Percentiles rank a stretch among this genome's conserved stretches.
These are phyloP conservation scores for Pseudanteris insignis DNA, from an alignment of 2,888 invertebrate species.

Conservation along the genomic window DNA sequence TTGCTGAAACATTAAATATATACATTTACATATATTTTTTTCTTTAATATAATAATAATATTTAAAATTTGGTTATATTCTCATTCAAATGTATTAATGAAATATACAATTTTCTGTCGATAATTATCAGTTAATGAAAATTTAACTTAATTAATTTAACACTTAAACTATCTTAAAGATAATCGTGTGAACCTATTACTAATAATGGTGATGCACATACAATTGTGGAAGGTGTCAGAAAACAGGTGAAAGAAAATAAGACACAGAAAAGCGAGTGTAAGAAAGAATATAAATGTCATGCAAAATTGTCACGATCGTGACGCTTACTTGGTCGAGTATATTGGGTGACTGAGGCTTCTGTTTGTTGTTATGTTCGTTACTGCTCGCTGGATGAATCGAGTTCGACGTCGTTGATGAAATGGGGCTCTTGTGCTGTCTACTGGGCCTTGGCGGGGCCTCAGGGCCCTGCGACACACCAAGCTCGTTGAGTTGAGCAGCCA, in stretches of 20 bases:
- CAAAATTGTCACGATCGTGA: slow-evolving; percentile 30
- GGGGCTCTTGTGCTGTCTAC: slow-evolving; percentile 61
- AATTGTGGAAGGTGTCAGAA: slow-evolving; percentile 17
- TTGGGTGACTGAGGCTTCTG: slow-evolving; percentile 62
- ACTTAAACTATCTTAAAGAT: too few species aligned
- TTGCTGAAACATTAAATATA: too few species aligned
- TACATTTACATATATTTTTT: too few species aligned
- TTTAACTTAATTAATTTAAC: too few species aligned
- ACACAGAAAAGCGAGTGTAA: slow-evolving; percentile 23
- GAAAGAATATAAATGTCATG: slow-evolving; percentile 33
- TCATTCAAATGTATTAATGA: too few species aligned
- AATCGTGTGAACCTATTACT: too few species aligned
- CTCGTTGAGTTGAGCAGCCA: slow-evolving; percentile 96
- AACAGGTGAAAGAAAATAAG: slow-evolving; percentile 14
- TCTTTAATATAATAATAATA: too few species aligned
- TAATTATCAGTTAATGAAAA: too few species aligned
- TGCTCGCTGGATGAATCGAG: slow-evolving; percentile 55
- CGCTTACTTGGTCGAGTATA: slow-evolving; percentile 63
- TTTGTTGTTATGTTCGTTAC: slow-evolving; percentile 63
- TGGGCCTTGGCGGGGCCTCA: slow-evolving; percentile 75
- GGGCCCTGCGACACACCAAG: slow-evolving; percentile 82
- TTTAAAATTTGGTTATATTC: too few species aligned
- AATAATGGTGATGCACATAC: neutral
- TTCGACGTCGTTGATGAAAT: slow-evolving; percentile 54
- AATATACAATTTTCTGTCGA: too few species aligned